Percentiles rank a stretch among this genome's conserved stretches.
Evolutionary conservation across 1,140 invertebrate species (phyloP).

Genomic region (Amphibalanus amphitrite): DNA sequence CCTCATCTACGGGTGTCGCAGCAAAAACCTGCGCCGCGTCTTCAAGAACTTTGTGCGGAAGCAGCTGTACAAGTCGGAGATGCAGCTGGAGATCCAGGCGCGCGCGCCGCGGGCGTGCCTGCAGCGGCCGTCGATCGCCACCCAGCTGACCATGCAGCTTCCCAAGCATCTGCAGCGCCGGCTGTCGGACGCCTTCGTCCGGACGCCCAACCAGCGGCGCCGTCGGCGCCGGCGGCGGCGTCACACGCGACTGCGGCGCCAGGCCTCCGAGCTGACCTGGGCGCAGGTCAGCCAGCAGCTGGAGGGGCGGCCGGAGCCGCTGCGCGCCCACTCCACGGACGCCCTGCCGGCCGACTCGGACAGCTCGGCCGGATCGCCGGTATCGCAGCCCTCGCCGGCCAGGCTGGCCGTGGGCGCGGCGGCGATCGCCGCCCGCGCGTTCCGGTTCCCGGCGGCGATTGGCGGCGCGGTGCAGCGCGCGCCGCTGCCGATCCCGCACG

Average conservation of each 20-base stretch:
- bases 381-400: not conserved
- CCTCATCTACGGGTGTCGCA: conserved; percentile 56
- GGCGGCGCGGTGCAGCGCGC: no score
- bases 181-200: conserved; percentile 16
- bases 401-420: not conserved
- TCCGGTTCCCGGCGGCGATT: not conserved
- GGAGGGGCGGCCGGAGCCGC: not conserved
- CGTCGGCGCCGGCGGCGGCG: conserved; percentile 8
- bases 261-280: conserved; percentile 12
- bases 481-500: not conserved
- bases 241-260: conserved; percentile 9
- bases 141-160: conserved; percentile 21
- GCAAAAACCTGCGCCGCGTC: conserved; percentile 41
- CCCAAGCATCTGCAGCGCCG: conserved; percentile 15
- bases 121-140: conserved; percentile 42
- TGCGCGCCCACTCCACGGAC: not conserved
- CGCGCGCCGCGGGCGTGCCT: conserved; percentile 35
- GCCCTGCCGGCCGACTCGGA: not conserved
- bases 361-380: not conserved
- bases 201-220: conserved; percentile 10
- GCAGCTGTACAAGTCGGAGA: conserved; percentile 54
- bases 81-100: conserved; percentile 43
- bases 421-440: not conserved
- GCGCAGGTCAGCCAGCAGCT: not conserved
- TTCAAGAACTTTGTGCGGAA: conserved; percentile 62